Percentiles rank a stretch among this genome's conserved stretches.
Evolutionary conservation across 2,797 vertebrate genomes (phyloP).

Genomic region (Tauraco hartlaubi): DNA sequence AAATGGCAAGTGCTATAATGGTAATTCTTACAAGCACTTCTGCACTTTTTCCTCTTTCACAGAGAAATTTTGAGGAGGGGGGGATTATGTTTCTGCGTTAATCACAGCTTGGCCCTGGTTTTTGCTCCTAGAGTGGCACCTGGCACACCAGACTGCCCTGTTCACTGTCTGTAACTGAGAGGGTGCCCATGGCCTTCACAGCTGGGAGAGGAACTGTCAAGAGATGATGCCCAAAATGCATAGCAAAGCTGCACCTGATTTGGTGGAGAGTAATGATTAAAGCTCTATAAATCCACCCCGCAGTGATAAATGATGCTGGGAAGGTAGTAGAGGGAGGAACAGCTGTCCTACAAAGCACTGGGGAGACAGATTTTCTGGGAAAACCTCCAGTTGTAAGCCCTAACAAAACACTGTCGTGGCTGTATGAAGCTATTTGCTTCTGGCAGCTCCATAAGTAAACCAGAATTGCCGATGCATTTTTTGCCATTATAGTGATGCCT

Average conservation of each 20-base stretch:
- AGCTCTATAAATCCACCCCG: neutral
- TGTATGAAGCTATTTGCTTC: neutral
- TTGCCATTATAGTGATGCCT: neutral
- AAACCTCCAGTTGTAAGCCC: neutral
- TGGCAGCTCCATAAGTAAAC: neutral
- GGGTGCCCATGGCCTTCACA: no score
- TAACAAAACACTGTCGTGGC: neutral
- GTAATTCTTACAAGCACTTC: neutral
- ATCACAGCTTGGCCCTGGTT: neutral
- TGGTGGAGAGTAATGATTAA: neutral
- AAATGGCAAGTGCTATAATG: neutral
- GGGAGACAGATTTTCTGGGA: neutral
- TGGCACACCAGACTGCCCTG: neutral
- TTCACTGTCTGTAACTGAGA: neutral
- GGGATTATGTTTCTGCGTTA: neutral
- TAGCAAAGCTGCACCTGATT: neutral
- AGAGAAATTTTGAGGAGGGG: neutral
- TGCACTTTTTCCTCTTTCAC: neutral
- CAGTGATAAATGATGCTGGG: neutral
- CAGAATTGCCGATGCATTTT: neutral
- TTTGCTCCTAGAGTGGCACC: neutral
- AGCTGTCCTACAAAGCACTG: neutral
- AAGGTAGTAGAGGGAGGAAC: neutral
- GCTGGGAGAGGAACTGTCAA: neutral
- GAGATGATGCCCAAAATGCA: neutral